Conservation (phyloP, 2,888 invertebrate genomes). For the Drosophila phalerata region DNA sequence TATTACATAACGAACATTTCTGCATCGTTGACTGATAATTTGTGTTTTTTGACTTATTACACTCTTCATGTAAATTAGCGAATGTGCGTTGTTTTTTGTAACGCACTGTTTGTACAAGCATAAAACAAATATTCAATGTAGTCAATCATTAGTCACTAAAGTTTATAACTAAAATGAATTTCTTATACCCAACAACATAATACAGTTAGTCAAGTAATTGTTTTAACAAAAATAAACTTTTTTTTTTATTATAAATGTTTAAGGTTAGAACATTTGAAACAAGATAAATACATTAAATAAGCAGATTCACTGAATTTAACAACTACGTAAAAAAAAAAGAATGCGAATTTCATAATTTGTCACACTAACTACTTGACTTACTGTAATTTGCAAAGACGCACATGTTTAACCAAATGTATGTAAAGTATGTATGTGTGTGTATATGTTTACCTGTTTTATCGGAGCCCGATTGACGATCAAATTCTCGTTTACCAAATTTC, state of each 20-base stretch:
- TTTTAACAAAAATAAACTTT: background rate
- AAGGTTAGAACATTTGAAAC: no score
- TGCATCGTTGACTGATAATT: no score
- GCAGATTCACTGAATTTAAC: background rate
- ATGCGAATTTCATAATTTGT: background rate
- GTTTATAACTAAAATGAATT: background rate
- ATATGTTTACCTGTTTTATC: constrained; percentile 92
- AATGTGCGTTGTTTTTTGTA: background rate
- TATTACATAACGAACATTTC: no score
- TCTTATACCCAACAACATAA: background rate
- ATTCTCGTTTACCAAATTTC: constrained; percentile 94
- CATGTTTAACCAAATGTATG: background rate
- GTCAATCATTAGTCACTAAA: no score
- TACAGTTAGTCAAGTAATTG: background rate
- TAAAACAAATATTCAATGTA: background rate
- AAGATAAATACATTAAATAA: no score
- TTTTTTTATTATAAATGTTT: background rate
- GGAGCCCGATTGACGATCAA: constrained; percentile 97
- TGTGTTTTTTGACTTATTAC: no score
- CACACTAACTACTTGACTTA: background rate
- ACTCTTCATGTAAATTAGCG: no score
- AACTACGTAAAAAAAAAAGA: constrained; percentile 9
- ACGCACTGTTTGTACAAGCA: background rate
- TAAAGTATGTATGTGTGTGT: background rate
- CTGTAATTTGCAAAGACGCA: background rate